phyloP scores from a whole-genome alignment of 2,797 vertebrate genomes.

The Hypotaenidia philippensis region DNA sequence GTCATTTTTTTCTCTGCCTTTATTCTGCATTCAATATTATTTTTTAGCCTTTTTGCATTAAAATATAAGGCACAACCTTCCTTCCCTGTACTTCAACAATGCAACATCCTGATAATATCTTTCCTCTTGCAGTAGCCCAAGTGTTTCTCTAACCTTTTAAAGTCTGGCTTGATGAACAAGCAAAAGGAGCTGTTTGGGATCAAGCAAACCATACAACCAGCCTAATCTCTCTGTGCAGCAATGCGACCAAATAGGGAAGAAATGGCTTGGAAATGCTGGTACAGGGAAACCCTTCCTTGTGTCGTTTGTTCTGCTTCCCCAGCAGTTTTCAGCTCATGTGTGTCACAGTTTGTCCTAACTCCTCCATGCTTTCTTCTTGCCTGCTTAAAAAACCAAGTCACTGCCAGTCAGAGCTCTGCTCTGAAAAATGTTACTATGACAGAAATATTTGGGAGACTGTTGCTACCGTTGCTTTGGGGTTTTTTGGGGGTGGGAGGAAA shows the following conservation, averaged over 20 bases:
- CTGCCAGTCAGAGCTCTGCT: not conserved
- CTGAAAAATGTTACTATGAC: not conserved
- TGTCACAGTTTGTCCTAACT: not conserved
- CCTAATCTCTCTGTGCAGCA: not conserved
- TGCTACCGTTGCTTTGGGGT: not conserved
- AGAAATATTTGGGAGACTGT: not conserved
- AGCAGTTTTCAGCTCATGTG: not conserved
- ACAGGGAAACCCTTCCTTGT: not conserved
- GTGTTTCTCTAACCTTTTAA: not conserved
- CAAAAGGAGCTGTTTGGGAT: not conserved
- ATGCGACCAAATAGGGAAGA: not conserved
- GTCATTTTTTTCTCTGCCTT: not conserved
- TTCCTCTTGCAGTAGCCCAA: not conserved
- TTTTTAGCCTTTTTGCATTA: conserved; percentile 31
- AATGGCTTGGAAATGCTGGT: not conserved
- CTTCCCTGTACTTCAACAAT: not conserved
- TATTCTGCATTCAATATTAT: not conserved
- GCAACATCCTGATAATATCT: not conserved
- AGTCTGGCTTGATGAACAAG: not conserved
- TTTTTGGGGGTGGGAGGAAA: not conserved
- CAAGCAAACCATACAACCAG: not conserved
- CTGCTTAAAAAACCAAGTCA: not conserved
- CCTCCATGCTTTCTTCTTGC: not conserved
- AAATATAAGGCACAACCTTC: not conserved
- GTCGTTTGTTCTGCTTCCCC: not conserved